Conservation (phyloP, 2,888 invertebrate species). For the Amorpha juglandis region DNA sequence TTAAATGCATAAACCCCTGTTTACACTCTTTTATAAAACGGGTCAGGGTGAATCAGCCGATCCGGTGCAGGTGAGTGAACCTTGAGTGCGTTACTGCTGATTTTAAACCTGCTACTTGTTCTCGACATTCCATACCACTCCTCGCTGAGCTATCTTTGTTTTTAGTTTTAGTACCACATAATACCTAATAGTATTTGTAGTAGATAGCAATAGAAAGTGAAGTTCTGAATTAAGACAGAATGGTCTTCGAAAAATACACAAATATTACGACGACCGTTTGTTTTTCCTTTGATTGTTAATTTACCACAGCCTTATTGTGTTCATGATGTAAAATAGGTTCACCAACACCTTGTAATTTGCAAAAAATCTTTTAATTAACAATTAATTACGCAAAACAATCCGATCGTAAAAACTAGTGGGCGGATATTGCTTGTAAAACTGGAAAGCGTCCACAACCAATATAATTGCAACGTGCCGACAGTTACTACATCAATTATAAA, state of each 20-base stretch:
- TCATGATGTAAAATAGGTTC: neutral
- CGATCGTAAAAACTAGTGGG: neutral
- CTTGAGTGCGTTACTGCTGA: too few relatives aligned
- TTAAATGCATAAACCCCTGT: neutral
- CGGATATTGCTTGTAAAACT: slow-evolving; percentile 22
- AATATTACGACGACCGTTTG: neutral
- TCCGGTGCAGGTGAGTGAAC: neutral
- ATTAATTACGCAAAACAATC: slow-evolving; percentile 10
- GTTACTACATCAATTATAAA: neutral
- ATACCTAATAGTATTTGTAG: too few relatives aligned
- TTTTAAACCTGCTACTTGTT: too few relatives aligned
- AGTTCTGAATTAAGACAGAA: too few relatives aligned
- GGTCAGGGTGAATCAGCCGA: slow-evolving; percentile 2
- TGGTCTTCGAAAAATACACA: too few relatives aligned
- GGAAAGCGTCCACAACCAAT: neutral
- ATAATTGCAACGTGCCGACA: neutral
- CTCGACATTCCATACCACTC: too few relatives aligned
- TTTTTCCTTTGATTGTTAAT: neutral
- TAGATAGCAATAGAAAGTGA: too few relatives aligned
- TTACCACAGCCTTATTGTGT: slow-evolving; percentile 1
- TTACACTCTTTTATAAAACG: neutral
- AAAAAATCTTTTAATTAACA: neutral
- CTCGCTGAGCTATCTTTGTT: too few relatives aligned
- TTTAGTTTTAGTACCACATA: too few relatives aligned
- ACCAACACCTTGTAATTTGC: neutral